Evolutionary conservation across 1,140 invertebrate genomes (phyloP), one percentile per base, ranked within the genome.

Genomic region (Cepaea nemoralis): DNA sequence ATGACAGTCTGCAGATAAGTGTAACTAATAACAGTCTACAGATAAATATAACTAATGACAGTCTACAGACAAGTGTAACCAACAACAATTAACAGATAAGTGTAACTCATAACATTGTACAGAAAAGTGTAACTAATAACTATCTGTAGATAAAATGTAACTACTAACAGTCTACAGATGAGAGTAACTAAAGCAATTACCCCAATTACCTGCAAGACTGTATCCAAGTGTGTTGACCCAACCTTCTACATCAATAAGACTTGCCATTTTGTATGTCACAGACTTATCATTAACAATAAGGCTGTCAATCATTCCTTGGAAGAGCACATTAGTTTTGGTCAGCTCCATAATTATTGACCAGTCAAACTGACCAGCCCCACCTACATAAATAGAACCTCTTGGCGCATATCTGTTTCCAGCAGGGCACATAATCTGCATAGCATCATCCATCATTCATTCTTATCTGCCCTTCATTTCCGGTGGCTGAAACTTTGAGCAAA

Each of bases 261-360:
- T 80, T 27, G 78, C 63, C 78, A 80, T 80, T 33, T 80, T 80
- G 69, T 80, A 80, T 3, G 78, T 71, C 22, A 80, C 42, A 8
- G 22, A 2, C 27, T 37, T 12, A 40, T 69, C 78, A 45, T 73
- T 80, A 31, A 80, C 24, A n/a, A 3, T n/a, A 14, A 80, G 40
- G 2, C 24, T 73, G 45, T 73, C 69, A 27, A 80, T 73, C 19
- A 80, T 35, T 42, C 78, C 78, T n/a, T 48, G 42, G 35, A 71
- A 37, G 1, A 50, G 8, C 0, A 48, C 19, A 31, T 50, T 24
- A 33, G 37, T 55, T 35, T 73, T 59, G 8, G 45, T 73, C 35
- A 73, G 33, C 2, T 73, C 45, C 24, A 31, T 31, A 3, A 80
- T 59, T 24, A 80, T n/a, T 27, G 14, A 0, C 78, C 78, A 80